Evolutionary conservation across 1,140 invertebrate species (phyloP).

Genomic region (Pseudomyrmex pallidus): DNA sequence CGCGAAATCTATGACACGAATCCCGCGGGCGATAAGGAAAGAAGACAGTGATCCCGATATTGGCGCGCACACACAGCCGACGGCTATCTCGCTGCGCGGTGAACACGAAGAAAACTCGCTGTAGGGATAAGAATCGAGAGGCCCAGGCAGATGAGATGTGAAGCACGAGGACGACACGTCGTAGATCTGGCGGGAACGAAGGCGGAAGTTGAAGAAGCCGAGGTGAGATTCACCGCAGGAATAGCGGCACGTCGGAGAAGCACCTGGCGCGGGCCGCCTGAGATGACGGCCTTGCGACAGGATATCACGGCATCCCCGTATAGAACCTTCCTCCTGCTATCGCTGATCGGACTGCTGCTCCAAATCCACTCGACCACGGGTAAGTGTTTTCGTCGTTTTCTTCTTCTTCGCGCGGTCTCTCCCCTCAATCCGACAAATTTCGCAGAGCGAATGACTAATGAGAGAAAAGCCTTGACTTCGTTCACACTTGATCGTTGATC

Average conservation of each 20-base stretch:
- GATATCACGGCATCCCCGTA: constrained; percentile 76
- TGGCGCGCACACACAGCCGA: not conserved
- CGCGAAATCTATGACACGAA: constrained; percentile 9
- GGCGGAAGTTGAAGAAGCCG: constrained; percentile 60
- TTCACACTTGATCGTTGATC: not conserved
- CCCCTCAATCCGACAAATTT: not conserved
- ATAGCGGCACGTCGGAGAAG: constrained; percentile 61
- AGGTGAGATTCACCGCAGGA: constrained; percentile 52
- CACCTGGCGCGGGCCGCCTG: constrained; percentile 79
- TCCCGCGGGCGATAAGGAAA: not conserved
- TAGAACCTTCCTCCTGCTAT: constrained; percentile 74
- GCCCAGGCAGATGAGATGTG: constrained; percentile 77
- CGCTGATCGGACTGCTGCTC: constrained; percentile 74
- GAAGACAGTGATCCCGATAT: constrained; percentile 11
- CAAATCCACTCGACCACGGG: constrained; percentile 76
- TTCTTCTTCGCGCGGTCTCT: not conserved
- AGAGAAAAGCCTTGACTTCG: not conserved
- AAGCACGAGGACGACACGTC: constrained; percentile 68
- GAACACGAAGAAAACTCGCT: constrained; percentile 8
- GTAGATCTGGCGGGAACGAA: constrained; percentile 62
- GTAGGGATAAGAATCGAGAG: not conserved
- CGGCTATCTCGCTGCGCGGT: not conserved
- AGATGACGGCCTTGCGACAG: constrained; percentile 81
- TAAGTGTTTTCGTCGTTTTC: constrained; percentile 61
- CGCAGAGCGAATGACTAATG: not conserved